Base-by-base conservation (phyloP, 1,140 invertebrate species). In the Dinoponera quadriceps region DNA sequence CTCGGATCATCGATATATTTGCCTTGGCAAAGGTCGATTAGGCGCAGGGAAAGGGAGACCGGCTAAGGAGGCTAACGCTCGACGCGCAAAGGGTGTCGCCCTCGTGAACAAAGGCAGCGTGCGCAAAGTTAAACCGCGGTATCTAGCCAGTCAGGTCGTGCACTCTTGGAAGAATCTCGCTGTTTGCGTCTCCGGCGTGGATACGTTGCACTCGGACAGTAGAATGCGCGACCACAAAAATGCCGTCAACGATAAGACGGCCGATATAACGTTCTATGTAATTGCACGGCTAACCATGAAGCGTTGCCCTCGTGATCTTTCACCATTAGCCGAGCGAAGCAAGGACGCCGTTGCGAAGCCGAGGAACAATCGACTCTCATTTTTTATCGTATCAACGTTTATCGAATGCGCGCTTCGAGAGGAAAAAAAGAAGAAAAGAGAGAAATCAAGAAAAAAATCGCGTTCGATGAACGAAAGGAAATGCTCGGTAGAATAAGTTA, bases 41-140 rank as follows among this genome's bases (percentile, higher is more conserved):
- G 14, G 13, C 22, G 18, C 49, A n/a, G 69, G 18, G 48, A 69
- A 69, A 78, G 51, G 85, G 88, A 71, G 90, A 86, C 88, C 87
- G 85, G 84, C 83, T 88, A 91, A 91, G 90, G 90, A 90, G 87
- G 85, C 89, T 90, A 89, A 90, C 89, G 88, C 86, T 88, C 83
- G 20, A 55, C n/a, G 27, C 20, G 29, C 48, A 29, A 81, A 72
- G 82, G 85, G 86, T 91, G 87, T 84, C 83, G 82, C 73, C 81
- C 82, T 83, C 75, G 69, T 51, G 86, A 90, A 91, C 89, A 91
- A 90, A 91, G 88, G 78, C 77, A 71, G 86, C 88, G 85, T 89
- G 87, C 85, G 81, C 72, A 89, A 89, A 89, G 88, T 86, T 87
- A 84, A 91, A 83, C 82, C 66, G 59, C 44, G 20, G 66, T 86